Evolutionary conservation across 37 sponge, comb jelly and placozoan species (phyloP).

Genomic region (Tethya wilhelma): DNA sequence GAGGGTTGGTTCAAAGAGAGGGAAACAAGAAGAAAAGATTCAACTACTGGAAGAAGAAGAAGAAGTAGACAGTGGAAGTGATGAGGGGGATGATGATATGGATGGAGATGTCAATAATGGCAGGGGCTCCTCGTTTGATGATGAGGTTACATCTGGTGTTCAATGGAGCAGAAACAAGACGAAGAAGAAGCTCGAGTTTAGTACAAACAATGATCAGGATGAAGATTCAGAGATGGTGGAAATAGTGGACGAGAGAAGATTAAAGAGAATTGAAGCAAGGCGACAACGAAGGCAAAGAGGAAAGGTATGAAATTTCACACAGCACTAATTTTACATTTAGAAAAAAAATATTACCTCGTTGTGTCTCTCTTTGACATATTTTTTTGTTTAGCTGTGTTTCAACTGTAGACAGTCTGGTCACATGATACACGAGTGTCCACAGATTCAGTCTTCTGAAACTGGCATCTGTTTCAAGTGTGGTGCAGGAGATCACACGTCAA

Average conservation of each 20-base stretch:
- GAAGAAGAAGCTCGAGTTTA: background rate
- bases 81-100: background rate
- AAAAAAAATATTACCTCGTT: background rate
- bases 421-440: constrained; percentile 63
- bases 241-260: constrained; percentile 21
- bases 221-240: background rate
- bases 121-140: background rate
- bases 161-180: constrained; percentile 1
- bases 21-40: background rate
- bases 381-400: constrained; percentile 72
- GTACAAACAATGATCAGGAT: too few relatives aligned
- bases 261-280: constrained; percentile 29
- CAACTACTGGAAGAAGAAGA: background rate
- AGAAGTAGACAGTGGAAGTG: background rate
- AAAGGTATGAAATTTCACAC: constrained; percentile 25
- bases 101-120: background rate
- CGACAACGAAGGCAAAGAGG: constrained; percentile 39
- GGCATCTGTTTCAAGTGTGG: constrained; percentile 90
- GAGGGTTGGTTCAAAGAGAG: background rate
- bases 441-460: constrained; percentile 1
- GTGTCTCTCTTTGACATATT: background rate
- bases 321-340: background rate
- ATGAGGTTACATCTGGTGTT: background rate
- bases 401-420: constrained; percentile 80
- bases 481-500: constrained; percentile 69